Conservation (phyloP, 2,888 invertebrate species). For the Drosophila histrio region DNA sequence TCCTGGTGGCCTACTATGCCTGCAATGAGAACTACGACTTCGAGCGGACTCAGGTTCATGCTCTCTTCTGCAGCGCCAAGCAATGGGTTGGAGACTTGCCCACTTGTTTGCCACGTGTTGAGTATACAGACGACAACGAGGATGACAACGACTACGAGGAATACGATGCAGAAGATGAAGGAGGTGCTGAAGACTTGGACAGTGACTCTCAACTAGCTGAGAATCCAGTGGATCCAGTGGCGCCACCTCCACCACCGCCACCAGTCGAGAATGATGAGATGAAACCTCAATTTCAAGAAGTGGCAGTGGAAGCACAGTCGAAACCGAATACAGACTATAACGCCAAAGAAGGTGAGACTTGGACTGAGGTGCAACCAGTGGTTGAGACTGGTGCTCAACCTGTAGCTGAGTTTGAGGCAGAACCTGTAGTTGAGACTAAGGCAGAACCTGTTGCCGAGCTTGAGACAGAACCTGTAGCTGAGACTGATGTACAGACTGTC, state of each 20-base stretch:
- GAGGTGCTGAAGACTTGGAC: conserved; percentile 42
- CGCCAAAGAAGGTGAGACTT: conserved; percentile 8
- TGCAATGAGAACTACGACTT: conserved; percentile 86
- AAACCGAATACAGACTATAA: conserved; percentile 1
- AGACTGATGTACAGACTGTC: not conserved
- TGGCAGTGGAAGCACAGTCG: not conserved
- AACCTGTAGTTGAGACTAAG: conserved; percentile 3
- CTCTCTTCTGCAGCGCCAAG: conserved; percentile 86
- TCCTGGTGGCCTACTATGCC: conserved; percentile 86
- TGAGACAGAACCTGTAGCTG: not conserved
- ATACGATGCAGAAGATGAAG: conserved; percentile 61
- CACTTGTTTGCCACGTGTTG: conserved; percentile 82
- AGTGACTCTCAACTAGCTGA: conserved; percentile 2
- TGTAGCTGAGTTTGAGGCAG: not conserved
- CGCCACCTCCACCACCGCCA: conserved; percentile 59
- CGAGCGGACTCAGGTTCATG: conserved; percentile 84
- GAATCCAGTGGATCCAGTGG: conserved; percentile 24
- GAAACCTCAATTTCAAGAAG: not conserved
- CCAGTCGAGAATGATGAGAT: conserved; percentile 33
- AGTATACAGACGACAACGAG: conserved; percentile 60
- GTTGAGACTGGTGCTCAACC: not conserved
- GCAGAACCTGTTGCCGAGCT: not conserved
- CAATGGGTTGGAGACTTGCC: conserved; percentile 87
- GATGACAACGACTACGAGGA: conserved; percentile 43
- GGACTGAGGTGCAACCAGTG: not conserved